Conservation (phyloP, 2,888 invertebrate species). For the Papilio demoleus region DNA sequence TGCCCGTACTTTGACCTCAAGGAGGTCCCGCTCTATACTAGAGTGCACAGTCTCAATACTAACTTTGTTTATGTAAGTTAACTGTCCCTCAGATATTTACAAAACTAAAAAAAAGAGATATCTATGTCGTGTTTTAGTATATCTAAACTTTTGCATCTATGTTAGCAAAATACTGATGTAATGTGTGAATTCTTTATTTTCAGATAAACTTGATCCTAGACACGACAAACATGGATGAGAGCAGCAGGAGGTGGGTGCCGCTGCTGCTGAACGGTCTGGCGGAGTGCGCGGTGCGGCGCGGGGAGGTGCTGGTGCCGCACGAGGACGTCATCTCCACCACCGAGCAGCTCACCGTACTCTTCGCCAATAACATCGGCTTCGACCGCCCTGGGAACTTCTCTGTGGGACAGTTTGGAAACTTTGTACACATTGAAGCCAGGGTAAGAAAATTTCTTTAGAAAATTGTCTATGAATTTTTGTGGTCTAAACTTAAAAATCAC, state of each 20-base stretch:
- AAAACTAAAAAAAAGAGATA: background rate
- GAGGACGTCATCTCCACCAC: slow-evolving; percentile 91
- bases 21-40: slow-evolving; percentile 88
- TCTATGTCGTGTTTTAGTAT: too few relatives aligned
- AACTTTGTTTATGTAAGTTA: slow-evolving; percentile 93
- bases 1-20: slow-evolving; percentile 84
- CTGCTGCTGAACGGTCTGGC: slow-evolving; percentile 89
- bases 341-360: slow-evolving; percentile 88
- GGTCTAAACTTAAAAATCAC: too few relatives aligned
- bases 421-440: slow-evolving; percentile 86
- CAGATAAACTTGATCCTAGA: slow-evolving; percentile 90
- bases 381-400: slow-evolving; percentile 84
- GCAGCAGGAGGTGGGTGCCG: slow-evolving; percentile 88
- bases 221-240: slow-evolving; percentile 83
- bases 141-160: too few relatives aligned
- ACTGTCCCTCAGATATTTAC: background rate
- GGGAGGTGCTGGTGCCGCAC: slow-evolving; percentile 83
- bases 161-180: too few relatives aligned
- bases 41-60: slow-evolving; percentile 91
- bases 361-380: slow-evolving; percentile 86
- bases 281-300: slow-evolving; percentile 88
- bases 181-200: too few relatives aligned
- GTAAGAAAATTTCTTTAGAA: slow-evolving; percentile 64
- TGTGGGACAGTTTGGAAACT: slow-evolving; percentile 89
- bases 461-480: too few relatives aligned